phyloP scores from a whole-genome alignment of 2,113 vertebrate species.

The Cichladusa arquata region DNA sequence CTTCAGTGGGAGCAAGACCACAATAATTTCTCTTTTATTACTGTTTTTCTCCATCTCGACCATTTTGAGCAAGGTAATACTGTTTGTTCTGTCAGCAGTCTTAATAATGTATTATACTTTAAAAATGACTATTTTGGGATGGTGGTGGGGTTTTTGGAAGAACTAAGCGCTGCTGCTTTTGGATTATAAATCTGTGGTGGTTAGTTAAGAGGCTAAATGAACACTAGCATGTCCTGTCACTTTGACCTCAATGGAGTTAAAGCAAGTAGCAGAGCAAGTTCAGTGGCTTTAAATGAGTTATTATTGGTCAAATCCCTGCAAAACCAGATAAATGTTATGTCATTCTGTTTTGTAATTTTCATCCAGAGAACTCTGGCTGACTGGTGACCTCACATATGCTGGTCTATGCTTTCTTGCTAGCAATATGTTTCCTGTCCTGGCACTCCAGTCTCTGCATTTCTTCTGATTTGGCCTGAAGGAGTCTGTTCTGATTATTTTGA shows the following conservation, averaged over 20 bases:
- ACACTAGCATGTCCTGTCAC: not conserved
- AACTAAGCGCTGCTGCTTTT: not conserved
- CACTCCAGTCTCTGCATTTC: not conserved
- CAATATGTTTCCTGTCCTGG: not conserved
- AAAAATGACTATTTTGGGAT: not conserved
- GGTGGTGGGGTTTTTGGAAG: not conserved
- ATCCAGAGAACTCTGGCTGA: not conserved
- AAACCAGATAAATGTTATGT: not conserved
- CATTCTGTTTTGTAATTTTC: not conserved
- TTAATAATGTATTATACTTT: not conserved
- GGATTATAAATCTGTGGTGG: not conserved
- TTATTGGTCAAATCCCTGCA: not conserved
- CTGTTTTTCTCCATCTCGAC: not conserved
- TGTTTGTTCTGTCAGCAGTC: not conserved
- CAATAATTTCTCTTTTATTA: conserved; percentile 17
- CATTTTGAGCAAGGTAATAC: not conserved
- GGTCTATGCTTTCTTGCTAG: not conserved
- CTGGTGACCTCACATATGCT: not conserved
- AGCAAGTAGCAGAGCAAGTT: not conserved
- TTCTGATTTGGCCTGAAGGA: not conserved
- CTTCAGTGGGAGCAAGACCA: conserved; percentile 1
- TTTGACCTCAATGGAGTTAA: conserved; percentile 3
- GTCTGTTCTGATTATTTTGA: not conserved
- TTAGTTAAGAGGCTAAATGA: conserved; percentile 33
- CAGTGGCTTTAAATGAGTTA: not conserved